A percentile compares a stretch with the other conserved stretches of the same genome.
Evolutionary conservation across 2,797 vertebrate genomes (phyloP).

Genomic region (Pteronotus mesoamericanus): DNA sequence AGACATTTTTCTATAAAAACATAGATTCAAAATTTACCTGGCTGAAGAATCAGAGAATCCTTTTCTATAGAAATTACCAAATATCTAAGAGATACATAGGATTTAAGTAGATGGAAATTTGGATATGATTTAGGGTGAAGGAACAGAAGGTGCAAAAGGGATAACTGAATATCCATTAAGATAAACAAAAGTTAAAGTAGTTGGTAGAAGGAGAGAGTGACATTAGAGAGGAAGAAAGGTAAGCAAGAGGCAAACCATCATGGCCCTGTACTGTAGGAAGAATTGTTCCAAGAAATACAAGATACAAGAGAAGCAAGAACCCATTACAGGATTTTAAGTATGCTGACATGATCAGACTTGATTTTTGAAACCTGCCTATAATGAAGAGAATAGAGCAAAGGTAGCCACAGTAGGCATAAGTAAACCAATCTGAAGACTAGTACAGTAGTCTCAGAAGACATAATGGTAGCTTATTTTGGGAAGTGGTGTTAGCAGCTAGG

Average conservation of each 20-base stretch:
- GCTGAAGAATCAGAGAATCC: background rate
- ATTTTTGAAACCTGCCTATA: background rate
- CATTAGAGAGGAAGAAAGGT: background rate
- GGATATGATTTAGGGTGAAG: background rate
- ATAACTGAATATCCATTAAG: background rate
- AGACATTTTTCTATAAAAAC: background rate
- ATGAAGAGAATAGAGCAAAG: background rate
- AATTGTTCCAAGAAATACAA: background rate
- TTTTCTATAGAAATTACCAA: background rate
- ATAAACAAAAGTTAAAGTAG: background rate
- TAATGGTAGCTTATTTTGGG: background rate
- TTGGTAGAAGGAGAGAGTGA: background rate
- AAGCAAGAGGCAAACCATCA: background rate
- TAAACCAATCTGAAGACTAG: background rate
- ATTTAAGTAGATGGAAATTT: background rate
- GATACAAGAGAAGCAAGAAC: background rate
- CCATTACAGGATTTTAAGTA: background rate
- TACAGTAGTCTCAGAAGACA: background rate
- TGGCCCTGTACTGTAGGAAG: background rate
- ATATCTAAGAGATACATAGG: background rate
- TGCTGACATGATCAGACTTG: background rate
- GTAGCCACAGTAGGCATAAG: background rate
- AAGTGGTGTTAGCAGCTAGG: background rate
- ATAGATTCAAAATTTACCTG: background rate
- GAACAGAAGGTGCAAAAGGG: background rate